Base-by-base conservation (phyloP, 2,113 vertebrate genomes). In the Elgaria multicarinata region DNA sequence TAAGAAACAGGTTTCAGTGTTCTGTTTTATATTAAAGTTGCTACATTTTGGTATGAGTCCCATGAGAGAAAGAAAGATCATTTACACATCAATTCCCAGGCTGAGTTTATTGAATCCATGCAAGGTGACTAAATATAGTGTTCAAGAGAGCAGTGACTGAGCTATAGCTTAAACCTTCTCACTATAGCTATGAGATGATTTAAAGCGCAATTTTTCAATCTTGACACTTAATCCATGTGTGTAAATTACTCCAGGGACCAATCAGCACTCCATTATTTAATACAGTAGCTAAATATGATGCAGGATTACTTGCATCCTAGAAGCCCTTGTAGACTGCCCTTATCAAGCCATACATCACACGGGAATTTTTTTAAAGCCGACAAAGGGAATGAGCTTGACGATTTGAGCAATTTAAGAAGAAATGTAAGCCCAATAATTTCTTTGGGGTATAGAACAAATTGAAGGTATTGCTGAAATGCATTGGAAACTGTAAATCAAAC, bases 121-220 rank as follows among this genome's bases (percentile, higher is more conserved):
- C 78, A 87, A 86, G 88, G 91, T 88, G 91, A 95, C 87, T 94
- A 94, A 96, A 93, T 92, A 91, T 89, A 94, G 50, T 22, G 46
- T 86, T 84, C 89, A 89, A 93, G 66, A 94, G 90, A 93, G 88
- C 78, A 94, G 71, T 83, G 55, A 87, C 79, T 92, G 69, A 89
- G 74, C 33, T 95, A 69, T 82, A 87, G 81, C 85, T 89, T 91
- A 91, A 92, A 71, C 24, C 90, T 92, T 90, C 55, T 95, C 83
- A 55, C 78, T 76, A 76, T 72, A 88, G 50, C 74, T 13, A 6
- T 6, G 8, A 80, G 31, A 79, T 92, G 84, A 94, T 95, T 90
- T 93, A 87, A 95, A 92, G 81, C 46, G 74, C 31, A 82, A 13
- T 69, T 93, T 95, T 92, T 93, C 93, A 93, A 44, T 62, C 66